Evolutionary conservation across 2,113 vertebrate species (phyloP).

Genomic region (Geococcyx californianus): DNA sequence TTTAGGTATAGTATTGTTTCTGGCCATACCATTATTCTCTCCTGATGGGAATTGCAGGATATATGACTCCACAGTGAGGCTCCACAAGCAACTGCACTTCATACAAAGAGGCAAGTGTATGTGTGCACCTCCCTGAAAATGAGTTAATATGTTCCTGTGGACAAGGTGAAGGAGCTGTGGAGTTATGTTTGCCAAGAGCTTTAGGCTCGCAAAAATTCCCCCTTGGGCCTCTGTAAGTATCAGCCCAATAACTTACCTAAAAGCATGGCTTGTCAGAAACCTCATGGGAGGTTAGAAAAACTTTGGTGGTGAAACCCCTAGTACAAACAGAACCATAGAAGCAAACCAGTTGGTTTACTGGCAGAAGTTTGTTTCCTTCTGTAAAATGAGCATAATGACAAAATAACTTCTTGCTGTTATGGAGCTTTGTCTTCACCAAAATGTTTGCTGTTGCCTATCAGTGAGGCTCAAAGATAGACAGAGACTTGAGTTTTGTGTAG

Average conservation of each 20-base stretch:
- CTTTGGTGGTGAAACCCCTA: background rate
- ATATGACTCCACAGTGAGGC: background rate
- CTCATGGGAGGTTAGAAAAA: rapidly evolving
- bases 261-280: background rate
- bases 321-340: background rate
- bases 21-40: background rate
- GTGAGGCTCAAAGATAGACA: background rate
- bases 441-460: background rate
- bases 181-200: background rate
- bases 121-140: background rate
- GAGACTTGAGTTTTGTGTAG: background rate
- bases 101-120: background rate
- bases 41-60: background rate
- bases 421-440: background rate
- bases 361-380: background rate
- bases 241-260: background rate
- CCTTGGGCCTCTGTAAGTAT: background rate
- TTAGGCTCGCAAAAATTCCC: background rate
- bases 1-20: background rate
- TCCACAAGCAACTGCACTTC: background rate
- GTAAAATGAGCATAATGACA: background rate
- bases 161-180: background rate
- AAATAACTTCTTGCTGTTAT: background rate
- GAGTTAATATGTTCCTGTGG: background rate
- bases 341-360: background rate